Conservation (phyloP, 2,888 invertebrate genomes). For the Nasonovia ribisnigri region DNA sequence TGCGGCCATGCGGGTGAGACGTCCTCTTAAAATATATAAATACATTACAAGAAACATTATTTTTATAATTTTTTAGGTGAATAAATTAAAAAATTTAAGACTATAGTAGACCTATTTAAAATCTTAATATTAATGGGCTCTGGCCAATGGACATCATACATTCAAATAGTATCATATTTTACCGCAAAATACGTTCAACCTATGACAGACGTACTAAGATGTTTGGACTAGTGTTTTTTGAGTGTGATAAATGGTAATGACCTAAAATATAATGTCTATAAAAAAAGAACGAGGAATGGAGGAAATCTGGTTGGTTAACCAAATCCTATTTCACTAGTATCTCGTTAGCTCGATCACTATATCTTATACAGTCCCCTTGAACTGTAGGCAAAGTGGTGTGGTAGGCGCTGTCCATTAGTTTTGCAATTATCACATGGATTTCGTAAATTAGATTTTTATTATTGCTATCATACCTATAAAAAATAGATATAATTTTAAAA, state of each 20-base stretch:
- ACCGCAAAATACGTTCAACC: background rate
- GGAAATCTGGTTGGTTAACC: too few relatives aligned
- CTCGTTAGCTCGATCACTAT: too few relatives aligned
- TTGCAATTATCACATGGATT: background rate
- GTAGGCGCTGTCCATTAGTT: too few relatives aligned
- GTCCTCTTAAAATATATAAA: too few relatives aligned
- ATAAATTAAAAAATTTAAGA: too few relatives aligned
- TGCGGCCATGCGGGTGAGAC: too few relatives aligned
- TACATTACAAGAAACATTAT: too few relatives aligned
- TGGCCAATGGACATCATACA: background rate
- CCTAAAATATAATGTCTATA: background rate
- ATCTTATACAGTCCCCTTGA: too few relatives aligned
- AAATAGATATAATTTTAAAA: background rate
- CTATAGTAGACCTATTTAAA: background rate
- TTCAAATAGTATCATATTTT: background rate
- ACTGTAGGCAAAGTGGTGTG: too few relatives aligned
- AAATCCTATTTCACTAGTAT: too few relatives aligned
- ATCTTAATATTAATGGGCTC: background rate
- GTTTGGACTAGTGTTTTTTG: background rate
- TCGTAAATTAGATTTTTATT: background rate
- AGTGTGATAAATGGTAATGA: background rate
- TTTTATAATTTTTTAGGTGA: too few relatives aligned
- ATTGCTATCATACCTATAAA: background rate
- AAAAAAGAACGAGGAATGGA: background rate
- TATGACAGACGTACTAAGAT: background rate